Evolutionary conservation across 2,797 vertebrate genomes (phyloP).

Genomic region (Graptemys geographica): DNA sequence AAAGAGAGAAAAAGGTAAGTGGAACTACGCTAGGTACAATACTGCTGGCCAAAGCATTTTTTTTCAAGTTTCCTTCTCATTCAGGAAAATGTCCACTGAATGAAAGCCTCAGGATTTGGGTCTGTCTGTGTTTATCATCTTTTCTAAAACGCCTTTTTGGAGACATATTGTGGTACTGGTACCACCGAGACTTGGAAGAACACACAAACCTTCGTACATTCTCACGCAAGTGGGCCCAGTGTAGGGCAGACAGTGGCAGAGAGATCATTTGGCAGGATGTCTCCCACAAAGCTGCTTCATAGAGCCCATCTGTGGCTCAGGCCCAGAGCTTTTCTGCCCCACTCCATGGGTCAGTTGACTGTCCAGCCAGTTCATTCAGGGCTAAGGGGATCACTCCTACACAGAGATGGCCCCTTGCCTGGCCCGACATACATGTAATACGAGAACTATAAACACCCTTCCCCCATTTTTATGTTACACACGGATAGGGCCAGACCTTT

Average conservation of each 20-base stretch:
- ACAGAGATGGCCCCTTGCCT: not conserved
- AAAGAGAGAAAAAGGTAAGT: constrained; percentile 56
- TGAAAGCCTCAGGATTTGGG: not conserved
- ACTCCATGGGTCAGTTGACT: not conserved
- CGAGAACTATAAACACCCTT: not conserved
- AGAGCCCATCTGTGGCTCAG: not conserved
- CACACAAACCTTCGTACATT: too few species aligned
- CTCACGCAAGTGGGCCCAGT: too few species aligned
- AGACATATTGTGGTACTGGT: too few species aligned
- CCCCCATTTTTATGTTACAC: not conserved
- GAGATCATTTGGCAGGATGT: not conserved
- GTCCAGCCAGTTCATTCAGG: too few species aligned
- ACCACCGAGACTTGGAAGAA: too few species aligned
- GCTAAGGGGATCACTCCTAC: not conserved
- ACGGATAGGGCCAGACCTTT: not conserved
- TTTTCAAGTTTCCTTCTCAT: not conserved
- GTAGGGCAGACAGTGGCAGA: not conserved
- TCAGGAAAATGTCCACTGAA: not conserved
- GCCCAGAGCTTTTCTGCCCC: not conserved
- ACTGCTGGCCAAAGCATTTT: not conserved
- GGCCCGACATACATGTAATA: not conserved
- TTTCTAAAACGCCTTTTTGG: not conserved
- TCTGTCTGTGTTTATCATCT: not conserved
- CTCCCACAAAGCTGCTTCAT: not conserved
- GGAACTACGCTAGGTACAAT: not conserved